Percentiles rank a stretch among this genome's conserved stretches.
Conservation (phyloP, 2,113 vertebrate species). For the Meles meles region DNA sequence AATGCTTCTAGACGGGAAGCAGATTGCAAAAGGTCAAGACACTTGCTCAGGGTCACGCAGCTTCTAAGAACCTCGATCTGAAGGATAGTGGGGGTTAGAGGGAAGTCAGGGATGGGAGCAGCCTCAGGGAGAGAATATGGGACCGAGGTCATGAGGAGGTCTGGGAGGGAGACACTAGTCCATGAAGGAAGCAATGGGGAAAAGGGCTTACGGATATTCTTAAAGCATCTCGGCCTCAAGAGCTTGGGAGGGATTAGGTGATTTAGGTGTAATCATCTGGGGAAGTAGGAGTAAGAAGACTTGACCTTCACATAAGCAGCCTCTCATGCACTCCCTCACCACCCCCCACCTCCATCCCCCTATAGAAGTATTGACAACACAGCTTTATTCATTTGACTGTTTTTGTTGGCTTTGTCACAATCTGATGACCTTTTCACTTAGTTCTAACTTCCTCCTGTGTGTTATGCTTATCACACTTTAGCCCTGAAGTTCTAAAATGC, state of each 20-base stretch:
- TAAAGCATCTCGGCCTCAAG: background rate
- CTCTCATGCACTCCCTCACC: background rate
- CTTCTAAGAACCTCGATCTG: background rate
- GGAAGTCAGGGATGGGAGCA: no score
- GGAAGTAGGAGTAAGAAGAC: background rate
- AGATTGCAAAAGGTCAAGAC: background rate
- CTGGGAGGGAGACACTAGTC: background rate
- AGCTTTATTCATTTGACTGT: slow-evolving; percentile 13
- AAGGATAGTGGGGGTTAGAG: background rate
- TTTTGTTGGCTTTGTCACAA: slow-evolving; percentile 49
- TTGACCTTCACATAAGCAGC: background rate
- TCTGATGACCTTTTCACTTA: slow-evolving; percentile 48
- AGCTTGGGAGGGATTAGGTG: background rate
- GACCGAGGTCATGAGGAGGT: fast-evolving
- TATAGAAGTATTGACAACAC: background rate
- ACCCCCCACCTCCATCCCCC: fast-evolving
- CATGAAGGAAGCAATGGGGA: background rate
- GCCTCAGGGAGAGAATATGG: background rate
- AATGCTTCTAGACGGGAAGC: background rate
- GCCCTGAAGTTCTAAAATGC: background rate
- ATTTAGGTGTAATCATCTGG: background rate
- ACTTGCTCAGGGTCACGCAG: background rate
- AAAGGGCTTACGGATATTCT: background rate
- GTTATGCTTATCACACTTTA: background rate
- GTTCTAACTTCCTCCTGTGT: slow-evolving; percentile 36